Percentiles rank a stretch among this genome's conserved stretches.
These are phyloP conservation scores for Oreonectes daqikongensis DNA, from an alignment of 2,797 vertebrate genomes.

Conservation along the genomic window DNA sequence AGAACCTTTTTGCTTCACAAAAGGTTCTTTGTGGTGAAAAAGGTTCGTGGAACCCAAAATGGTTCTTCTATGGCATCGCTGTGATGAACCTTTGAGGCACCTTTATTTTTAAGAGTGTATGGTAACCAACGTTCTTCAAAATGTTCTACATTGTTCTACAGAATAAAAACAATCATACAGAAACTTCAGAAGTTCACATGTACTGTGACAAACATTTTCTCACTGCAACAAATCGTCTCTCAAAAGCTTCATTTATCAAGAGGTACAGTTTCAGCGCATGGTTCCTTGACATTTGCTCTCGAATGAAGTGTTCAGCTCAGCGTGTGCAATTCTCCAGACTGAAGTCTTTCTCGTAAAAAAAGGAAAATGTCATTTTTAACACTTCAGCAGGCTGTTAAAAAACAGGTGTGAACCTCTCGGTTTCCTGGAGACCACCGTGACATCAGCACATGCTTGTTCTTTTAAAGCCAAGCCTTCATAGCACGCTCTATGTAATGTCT, in stretches of 20 bases:
- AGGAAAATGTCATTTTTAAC: slow-evolving; percentile 63
- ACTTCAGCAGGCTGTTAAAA: slow-evolving; percentile 77
- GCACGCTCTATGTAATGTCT: slow-evolving; percentile 33
- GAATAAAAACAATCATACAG: too few relatives aligned
- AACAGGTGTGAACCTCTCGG: slow-evolving; percentile 68
- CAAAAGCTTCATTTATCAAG: slow-evolving; percentile 6
- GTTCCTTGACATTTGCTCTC: slow-evolving; percentile 30
- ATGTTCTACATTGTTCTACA: too few relatives aligned
- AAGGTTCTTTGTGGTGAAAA: too few relatives aligned
- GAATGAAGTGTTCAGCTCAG: slow-evolving; percentile 44
- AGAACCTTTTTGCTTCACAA: too few relatives aligned
- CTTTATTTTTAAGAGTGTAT: too few relatives aligned
- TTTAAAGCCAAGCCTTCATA: slow-evolving; percentile 44
- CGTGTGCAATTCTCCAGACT: slow-evolving; percentile 32
- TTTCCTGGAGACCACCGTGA: slow-evolving; percentile 76
- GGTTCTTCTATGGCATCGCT: too few relatives aligned
- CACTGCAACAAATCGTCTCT: not conserved
- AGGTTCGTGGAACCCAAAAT: too few relatives aligned
- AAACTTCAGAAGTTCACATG: too few relatives aligned
- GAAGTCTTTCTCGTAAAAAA: slow-evolving; percentile 66
- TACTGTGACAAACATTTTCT: slow-evolving; percentile 1
- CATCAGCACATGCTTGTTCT: slow-evolving; percentile 42
- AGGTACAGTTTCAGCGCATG: not conserved
- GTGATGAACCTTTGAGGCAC: too few relatives aligned
- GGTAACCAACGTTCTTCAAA: too few relatives aligned